Base-by-base conservation (phyloP, 2,113 vertebrate genomes). In the Chloropsis hardwickii region DNA sequence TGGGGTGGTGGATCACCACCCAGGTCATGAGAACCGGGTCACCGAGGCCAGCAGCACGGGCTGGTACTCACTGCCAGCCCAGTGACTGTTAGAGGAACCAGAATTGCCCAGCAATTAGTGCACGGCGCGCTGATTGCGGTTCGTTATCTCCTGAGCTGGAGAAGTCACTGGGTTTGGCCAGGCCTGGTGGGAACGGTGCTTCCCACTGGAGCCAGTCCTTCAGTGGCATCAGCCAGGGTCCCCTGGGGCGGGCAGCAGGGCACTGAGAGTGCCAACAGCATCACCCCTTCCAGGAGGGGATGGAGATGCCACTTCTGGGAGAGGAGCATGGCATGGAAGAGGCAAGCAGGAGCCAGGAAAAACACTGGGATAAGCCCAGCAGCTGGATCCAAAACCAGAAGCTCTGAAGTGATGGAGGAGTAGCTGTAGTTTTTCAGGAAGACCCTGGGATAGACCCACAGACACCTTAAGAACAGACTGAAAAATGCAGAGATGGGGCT, bases 21-120 rank as follows among this genome's bases (percentile, higher is more conserved):
- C 90, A 53, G 85, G 92, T 84, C 93, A 84, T 87, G 96, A 70
- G 96, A 97, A 95, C 5, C 31, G 11, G 95, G 96, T 93, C 92
- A 94, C n/a, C 0, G 0, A 50, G 79, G 82, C 62, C 83, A 77
- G 17, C 66, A 50, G 67, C 31, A 13, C 0, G 0, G 61, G 61
- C 62, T 70, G 71, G 42, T 72, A 76, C 71, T 79, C 65, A 4
- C 53, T 5, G 57, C 3, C 65, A 83, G 83, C 47, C 48, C 90
- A 71, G 22, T 60, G 90, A 1, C 65, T 53, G 70, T 1, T 1
- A 22, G 62, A 77, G 61, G 6, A 47, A 5, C 19, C 7, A 56
- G 69, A 37, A 21, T 1, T 20, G 71, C 50, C 67, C 17, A 24
- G 39, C 74, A 57, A 35, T 69, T 14, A 53, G 71, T 0, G 20